Base-by-base conservation (phyloP, 2,888 invertebrate species). In the Noctua janthina region DNA sequence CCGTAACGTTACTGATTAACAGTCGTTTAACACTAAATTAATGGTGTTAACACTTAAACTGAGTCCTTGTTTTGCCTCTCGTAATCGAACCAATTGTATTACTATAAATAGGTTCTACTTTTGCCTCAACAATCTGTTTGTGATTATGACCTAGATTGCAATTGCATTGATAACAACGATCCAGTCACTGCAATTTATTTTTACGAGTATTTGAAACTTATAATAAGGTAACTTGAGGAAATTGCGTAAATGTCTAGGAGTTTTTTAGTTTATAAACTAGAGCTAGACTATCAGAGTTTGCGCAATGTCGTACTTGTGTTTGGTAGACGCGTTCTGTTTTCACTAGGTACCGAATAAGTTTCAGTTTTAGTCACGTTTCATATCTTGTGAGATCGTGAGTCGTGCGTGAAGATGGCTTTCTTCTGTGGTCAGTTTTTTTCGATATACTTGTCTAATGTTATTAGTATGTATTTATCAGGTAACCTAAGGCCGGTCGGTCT, bases 301-400 rank as follows among this genome's bases (percentile, higher is more conserved):
- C 54, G 64, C 43, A 76, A 76, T 51, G 8, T 20, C 6, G 43
- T 64, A 20, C 6, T 20, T 54, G 54, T 54, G 62, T 69, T 43
- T 66, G 56, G 66, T 13, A 39, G 49, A 75, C 46, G 51, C 29
- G 64, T 62, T 77, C 11, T 1, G 54, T 78, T 85, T 83, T 82
- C 29, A 78, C 69, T 29, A 29, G 29, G 29, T 90, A 84, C 68
- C 82, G 85, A 91, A 90, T 78, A 83, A 89, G 81, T 85, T 87
- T 91, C 83, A 83, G 84, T 89, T 92, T 90, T 83, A 90, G 91
- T 93, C 92, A 93, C 92, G 93, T 91, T 90, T 88, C 78, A 72
- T 86, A 88, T 86, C 74, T 76, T 85, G 84, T 86, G 71, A 87
- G 87, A 90, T 90, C 82, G 84, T 77, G 82, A 90, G 77, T 92